Evolutionary conservation across 2,797 vertebrate species (phyloP), one percentile per base, ranked within the genome.

Genomic region (Alosa sapidissima): DNA sequence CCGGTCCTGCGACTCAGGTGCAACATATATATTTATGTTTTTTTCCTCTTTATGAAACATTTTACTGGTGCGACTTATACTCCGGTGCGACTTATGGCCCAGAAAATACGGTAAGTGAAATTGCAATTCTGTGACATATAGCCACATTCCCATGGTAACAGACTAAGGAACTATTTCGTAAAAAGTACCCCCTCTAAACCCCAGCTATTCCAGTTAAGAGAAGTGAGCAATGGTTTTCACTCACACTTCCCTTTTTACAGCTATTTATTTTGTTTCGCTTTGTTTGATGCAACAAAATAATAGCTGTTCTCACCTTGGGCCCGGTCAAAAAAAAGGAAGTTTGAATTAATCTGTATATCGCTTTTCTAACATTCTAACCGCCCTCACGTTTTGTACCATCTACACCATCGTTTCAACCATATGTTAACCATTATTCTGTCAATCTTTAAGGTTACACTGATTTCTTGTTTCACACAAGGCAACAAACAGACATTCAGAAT

Each of bases 401-500:
- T 16, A 75, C 4, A 75, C 13, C 33, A 36, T 33, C 16, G 14
- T 41, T 75, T 75, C 4, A 78, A 47, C 58, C n/a, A n/a, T n/a
- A n/a, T n/a, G n/a, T n/a, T n/a, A n/a, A n/a, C n/a, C 6, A 14
- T 10, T 8, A n/a, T n/a, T 21, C 55, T 58, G 16, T 60, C 21
- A 9, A 24, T 62, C n/a, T 24, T 24, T 24, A 24, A 5, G 16
- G 52, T 62, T 24, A 55, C 3, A 55, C 54, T 55, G 14, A 55
- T 21, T 55, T 21, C 5, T 21, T 24, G 8, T 62, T 62, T 62
- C n/a, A 62, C 7, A 62, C 49, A 49, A 21, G 65, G 47, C n/a
- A 0, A 41, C 41, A 8, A 89, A 2, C 82, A 68, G 5, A 8
- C 2, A 7, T 45, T 91, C 87, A 90, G 91, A 92, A 94, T 90